phyloP scores from a whole-genome alignment of 2,888 invertebrate species.

The Allolobophora icterica region DNA sequence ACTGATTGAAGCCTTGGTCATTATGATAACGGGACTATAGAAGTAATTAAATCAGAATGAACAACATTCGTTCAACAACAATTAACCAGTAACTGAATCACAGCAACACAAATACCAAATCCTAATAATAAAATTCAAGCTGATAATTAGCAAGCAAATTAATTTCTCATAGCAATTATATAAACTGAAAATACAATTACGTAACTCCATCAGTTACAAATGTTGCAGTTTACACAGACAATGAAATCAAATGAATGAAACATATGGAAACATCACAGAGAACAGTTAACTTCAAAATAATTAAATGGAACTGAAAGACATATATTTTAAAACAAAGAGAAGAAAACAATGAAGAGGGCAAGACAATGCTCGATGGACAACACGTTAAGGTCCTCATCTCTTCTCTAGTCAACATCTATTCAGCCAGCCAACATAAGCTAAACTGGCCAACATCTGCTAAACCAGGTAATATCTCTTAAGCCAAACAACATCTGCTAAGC shows the following conservation, averaged over 20 bases:
- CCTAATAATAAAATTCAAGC: neutral
- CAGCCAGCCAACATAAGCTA: neutral
- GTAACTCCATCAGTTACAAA: too few species aligned
- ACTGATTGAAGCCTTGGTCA: too few species aligned
- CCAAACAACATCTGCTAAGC: neutral
- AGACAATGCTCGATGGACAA: neutral
- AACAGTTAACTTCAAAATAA: too few species aligned
- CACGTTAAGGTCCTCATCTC: too few species aligned
- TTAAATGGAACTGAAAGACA: neutral
- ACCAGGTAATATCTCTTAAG: neutral
- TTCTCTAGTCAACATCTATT: neutral
- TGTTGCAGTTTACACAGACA: neutral
- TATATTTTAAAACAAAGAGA: neutral
- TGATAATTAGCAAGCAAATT: neutral
- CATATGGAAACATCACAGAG: neutral
- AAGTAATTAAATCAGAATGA: neutral
- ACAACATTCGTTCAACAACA: neutral
- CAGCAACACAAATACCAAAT: neutral
- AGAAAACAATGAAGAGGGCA: neutral
- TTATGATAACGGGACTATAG: too few species aligned
- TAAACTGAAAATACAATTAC: too few species aligned
- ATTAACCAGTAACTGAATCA: neutral
- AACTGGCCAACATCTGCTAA: neutral
- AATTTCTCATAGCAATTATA: neutral
- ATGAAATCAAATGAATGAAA: neutral